Base-by-base conservation (phyloP, 2,888 invertebrate genomes). In the Synergus japonicus region DNA sequence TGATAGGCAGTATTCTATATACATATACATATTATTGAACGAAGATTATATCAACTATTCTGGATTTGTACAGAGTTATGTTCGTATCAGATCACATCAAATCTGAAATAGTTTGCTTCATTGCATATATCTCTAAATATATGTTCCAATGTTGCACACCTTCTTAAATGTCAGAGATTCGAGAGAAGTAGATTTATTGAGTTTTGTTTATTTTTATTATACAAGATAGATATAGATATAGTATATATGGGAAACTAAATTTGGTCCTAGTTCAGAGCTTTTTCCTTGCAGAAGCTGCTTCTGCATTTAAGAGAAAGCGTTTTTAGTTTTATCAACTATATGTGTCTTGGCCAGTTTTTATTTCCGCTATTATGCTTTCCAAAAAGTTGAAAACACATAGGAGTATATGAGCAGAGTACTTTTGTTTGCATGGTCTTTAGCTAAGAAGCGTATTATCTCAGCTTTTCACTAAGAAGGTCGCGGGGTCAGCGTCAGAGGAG, bases 261-360 rank as follows among this genome's bases (percentile, higher is more conserved):
- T 73, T 54, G 37, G 49, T 73, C 37, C n/a, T n/a, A 73, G 54
- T 37, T 73, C n/a, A 37, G 29, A 73, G 73, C 73, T 41, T 54
- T 49, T n/a, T 4, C n/a, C 37, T 54, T 49, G 37, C 37, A 37
- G 69, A 69, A 15, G 37, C 5, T 54, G 73, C 49, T 49, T 13
- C 0, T 37, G 54, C n/a, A 73, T 73, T 73, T 73, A 37, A 13
- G 46, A 69, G 49, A 49, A 15, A 69, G 29, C 37, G n/a, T 49
- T 69, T 69, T 69, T 15, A 46, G 69, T 54, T 69, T 69, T 37
- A 41, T 37, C 37, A 73, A 69, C 49, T 22, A 29, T 69, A 29
- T 69, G 65, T 43, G 10, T 43, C n/a, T 43, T 1, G 41, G 9
- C 41, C 8, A 65, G 41, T 41, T 29, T 9, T 8, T n/a, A 3